Evolutionary conservation across 2,797 vertebrate species (phyloP).

Genomic region (Adrianichthys oophorus): DNA sequence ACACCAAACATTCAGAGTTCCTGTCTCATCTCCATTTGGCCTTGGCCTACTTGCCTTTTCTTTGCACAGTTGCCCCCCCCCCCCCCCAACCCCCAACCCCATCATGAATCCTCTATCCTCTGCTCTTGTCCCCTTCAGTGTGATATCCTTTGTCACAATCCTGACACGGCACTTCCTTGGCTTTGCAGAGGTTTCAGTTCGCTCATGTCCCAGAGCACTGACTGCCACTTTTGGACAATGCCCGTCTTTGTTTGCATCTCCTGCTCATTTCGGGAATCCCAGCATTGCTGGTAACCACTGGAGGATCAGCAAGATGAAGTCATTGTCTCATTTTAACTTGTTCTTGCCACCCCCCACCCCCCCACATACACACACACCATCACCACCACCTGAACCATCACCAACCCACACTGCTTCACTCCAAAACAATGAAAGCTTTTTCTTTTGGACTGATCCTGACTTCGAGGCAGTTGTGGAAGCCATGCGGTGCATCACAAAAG

Average conservation of each 20-base stretch:
- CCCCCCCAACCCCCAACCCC: too few species aligned
- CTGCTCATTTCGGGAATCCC: slow-evolving; percentile 77
- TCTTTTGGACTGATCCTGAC: slow-evolving; percentile 36
- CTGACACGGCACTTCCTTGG: slow-evolving; percentile 74
- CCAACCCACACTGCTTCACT: slow-evolving; percentile 5
- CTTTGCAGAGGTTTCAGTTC: slow-evolving; percentile 60
- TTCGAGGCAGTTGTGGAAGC: slow-evolving; percentile 37
- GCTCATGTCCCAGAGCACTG: slow-evolving; percentile 45
- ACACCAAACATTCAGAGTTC: slow-evolving; percentile 9
- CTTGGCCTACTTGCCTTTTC: slow-evolving; percentile 49
- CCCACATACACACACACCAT: not conserved
- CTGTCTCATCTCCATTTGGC: slow-evolving; percentile 22
- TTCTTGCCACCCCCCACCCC: slow-evolving; percentile 28
- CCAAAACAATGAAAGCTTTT: slow-evolving; percentile 72
- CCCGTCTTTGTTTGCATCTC: slow-evolving; percentile 75
- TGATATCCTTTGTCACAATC: slow-evolving; percentile 69
- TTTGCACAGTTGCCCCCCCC: slow-evolving; percentile 6
- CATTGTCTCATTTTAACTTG: slow-evolving; percentile 69
- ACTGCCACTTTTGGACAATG: slow-evolving; percentile 75
- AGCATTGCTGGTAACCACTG: slow-evolving; percentile 76
- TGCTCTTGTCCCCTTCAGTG: slow-evolving; percentile 35
- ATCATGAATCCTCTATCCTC: slow-evolving; percentile 29
- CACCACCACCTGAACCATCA: not conserved
- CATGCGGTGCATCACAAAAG: slow-evolving; percentile 45
- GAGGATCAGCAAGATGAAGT: slow-evolving; percentile 72